Evolutionary conservation across 2,888 invertebrate genomes (phyloP).

Genomic region (Gonocerus acuteangulatus): DNA sequence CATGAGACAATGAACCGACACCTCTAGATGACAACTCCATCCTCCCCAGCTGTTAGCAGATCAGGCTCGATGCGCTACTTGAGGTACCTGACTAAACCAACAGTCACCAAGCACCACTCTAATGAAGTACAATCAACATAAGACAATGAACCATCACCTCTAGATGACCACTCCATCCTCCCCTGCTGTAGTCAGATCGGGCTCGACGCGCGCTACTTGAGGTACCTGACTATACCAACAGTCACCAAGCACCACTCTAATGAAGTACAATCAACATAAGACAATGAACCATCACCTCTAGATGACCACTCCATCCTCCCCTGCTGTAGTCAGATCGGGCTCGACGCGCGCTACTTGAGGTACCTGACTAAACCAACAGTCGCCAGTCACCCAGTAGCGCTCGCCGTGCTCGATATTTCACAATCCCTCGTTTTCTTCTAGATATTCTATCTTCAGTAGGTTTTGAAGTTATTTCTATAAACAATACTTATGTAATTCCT

Average conservation of each 20-base stretch:
- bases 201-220: constrained; percentile 91
- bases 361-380: constrained; percentile 69
- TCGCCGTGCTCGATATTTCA: constrained; percentile 15
- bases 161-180: too few species aligned
- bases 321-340: background rate
- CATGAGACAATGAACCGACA: constrained; percentile 50
- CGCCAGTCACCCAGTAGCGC: constrained; percentile 37
- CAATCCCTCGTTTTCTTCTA: background rate
- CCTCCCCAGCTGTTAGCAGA: background rate
- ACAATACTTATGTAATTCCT: too few species aligned
- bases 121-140: too few species aligned
- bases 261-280: constrained; percentile 96
- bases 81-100: background rate
- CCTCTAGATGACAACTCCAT: background rate
- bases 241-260: too few species aligned
- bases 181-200: too few species aligned
- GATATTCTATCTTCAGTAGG: too few species aligned
- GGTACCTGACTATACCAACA: constrained; percentile 85
- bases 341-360: constrained; percentile 95
- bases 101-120: too few species aligned
- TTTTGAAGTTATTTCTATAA: too few species aligned
- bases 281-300: constrained; percentile 23
- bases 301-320: background rate
- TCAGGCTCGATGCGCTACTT: background rate
- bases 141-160: too few species aligned